Base-by-base conservation (phyloP, 2,797 vertebrate species). In the Sternotherus odoratus region DNA sequence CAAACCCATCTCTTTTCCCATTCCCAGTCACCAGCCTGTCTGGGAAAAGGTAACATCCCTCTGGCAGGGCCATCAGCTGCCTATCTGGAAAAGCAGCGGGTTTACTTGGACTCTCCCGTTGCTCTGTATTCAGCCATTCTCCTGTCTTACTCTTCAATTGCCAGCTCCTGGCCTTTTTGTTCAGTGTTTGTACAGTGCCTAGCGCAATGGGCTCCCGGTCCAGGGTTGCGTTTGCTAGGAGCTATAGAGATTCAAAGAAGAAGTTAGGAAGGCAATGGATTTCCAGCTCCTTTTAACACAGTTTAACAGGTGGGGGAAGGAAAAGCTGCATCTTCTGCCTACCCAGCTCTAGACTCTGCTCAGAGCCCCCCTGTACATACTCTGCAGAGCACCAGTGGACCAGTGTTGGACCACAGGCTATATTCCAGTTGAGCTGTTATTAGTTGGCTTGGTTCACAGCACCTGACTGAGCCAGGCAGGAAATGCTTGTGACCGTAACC, bases 341-440 rank as follows among this genome's bases (percentile, higher is more conserved):
- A 28, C 43, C 24, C 69, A 46, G 39, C 69, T 74, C 69, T 53
- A 53, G 53, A 51, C 51, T 63, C 60, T 19, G 60, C 60, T 63
- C 30, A n/a, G n/a, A n/a, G n/a, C 4, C 30, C 43, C 49, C 39
- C 17, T 17, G 50, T 51, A 51, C 4, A 6, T 85, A 36, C 36
- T 82, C 77, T 39, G 74, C 36, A 83, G 83, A 43, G 19, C 81
- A 46, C 46, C 30, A 50, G 81, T 54, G 57, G 88, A 49, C 19
- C 51, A 43, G 51, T 89, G 80, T 5, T 28, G 39, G 83, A 63
- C 82, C 74, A 92, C 0, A 6, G 84, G 53, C 92, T 96, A 69
- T 84, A 84, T 80, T 83, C 93, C 93, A 95, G 94, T 95, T 92
- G 93, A 95, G 95, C 89, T 43, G 1, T 12, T 90, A 83, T 74